Evolutionary conservation across 2,797 vertebrate genomes (phyloP).

Genomic region (Ispidina picta): DNA sequence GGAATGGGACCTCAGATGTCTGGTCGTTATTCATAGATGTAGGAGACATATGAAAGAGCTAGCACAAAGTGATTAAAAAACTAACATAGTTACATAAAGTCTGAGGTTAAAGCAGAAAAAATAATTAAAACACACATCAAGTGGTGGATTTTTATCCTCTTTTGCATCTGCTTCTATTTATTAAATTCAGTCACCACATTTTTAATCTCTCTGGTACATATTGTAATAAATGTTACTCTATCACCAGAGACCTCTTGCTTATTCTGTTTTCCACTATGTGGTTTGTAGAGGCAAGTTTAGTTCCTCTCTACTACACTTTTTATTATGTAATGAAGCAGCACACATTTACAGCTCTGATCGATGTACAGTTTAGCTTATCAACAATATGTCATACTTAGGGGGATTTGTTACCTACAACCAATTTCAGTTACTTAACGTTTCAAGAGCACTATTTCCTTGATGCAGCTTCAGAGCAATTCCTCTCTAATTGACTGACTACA

Average conservation of each 20-base stretch:
- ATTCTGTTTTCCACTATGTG: background rate
- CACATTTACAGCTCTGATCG: background rate
- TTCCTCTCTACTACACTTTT: background rate
- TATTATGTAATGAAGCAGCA: background rate
- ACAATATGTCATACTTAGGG: background rate
- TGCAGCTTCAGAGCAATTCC: background rate
- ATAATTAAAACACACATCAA: background rate
- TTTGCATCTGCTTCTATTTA: background rate
- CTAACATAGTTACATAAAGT: background rate
- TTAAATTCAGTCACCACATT: background rate
- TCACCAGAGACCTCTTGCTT: background rate
- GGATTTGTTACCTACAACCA: background rate
- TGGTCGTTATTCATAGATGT: fast-evolving
- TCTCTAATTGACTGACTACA: background rate
- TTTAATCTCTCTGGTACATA: background rate
- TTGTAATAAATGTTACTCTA: background rate
- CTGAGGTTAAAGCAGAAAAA: background rate
- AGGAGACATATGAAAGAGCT: background rate
- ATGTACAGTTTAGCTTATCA: background rate
- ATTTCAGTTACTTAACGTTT: background rate
- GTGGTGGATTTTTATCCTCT: background rate
- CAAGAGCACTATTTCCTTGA: background rate
- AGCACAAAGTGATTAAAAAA: background rate
- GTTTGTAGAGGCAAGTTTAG: background rate
- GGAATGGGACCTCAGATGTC: background rate